phyloP scores from a whole-genome alignment of 2,797 vertebrate species.

The Carduelis carduelis region DNA sequence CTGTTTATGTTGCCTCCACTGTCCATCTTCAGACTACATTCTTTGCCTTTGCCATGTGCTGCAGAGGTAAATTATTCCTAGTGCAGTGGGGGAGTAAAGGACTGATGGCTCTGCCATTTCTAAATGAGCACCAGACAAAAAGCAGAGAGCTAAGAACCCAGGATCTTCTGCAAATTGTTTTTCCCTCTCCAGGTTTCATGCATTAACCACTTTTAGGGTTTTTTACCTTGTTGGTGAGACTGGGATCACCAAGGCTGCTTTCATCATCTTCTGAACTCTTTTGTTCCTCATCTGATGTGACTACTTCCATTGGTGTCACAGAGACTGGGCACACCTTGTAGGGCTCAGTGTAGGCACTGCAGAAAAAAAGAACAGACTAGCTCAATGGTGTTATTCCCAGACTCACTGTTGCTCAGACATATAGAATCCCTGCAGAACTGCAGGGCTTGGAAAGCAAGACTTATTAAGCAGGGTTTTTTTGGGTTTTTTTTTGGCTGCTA shows the following conservation, averaged over 20 bases:
- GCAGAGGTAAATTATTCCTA: background rate
- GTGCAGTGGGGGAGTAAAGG: background rate
- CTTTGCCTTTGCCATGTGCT: background rate
- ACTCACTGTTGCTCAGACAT: background rate
- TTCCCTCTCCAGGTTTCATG: background rate
- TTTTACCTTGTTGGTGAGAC: slow-evolving; percentile 83
- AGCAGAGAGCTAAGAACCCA: background rate
- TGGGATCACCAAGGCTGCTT: slow-evolving; percentile 71
- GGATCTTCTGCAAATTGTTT: background rate
- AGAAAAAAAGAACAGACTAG: background rate
- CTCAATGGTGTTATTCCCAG: background rate
- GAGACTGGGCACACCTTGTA: slow-evolving; percentile 85
- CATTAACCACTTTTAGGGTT: background rate
- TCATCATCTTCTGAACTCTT: slow-evolving; percentile 94
- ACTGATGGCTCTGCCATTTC: background rate
- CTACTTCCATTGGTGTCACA: slow-evolving; percentile 62
- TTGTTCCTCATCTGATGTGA: slow-evolving; percentile 86
- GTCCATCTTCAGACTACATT: background rate
- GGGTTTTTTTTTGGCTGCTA: background rate
- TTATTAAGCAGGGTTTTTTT: background rate
- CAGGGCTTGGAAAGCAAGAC: background rate
- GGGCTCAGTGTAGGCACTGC: slow-evolving; percentile 93
- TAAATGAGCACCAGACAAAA: background rate
- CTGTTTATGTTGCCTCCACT: background rate
- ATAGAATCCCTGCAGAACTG: background rate